Percentiles rank a stretch among this genome's conserved stretches.
Evolutionary conservation across 2,888 invertebrate species (phyloP).

Genomic region (Gerosis bhagava): DNA sequence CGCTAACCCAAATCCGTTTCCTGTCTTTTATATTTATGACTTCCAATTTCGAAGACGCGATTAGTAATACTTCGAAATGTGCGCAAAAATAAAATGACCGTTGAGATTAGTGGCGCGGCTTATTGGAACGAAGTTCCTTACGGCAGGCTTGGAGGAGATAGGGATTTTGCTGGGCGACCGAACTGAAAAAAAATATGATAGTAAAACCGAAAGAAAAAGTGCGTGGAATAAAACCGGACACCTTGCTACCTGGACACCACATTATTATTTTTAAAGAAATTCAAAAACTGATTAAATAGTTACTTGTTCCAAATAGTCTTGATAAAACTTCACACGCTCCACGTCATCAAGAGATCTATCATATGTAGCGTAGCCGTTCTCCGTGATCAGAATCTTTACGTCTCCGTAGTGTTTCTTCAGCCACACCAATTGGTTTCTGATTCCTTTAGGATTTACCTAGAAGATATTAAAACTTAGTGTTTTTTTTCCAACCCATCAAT

Average conservation of each 20-base stretch:
- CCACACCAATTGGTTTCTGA: background rate
- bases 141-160: too few species aligned
- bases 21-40: slow-evolving; percentile 41
- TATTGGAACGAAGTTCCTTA: too few species aligned
- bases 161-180: too few species aligned
- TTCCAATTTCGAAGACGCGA: slow-evolving; percentile 35
- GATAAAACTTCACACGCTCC: slow-evolving; percentile 1
- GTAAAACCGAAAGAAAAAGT: too few species aligned
- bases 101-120: too few species aligned
- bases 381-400: slow-evolving; percentile 7
- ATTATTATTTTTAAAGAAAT: too few species aligned
- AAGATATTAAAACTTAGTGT: background rate
- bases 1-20: slow-evolving; percentile 46
- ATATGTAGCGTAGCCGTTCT: slow-evolving; percentile 1
- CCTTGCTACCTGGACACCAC: too few species aligned
- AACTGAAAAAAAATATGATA: too few species aligned
- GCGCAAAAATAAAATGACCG: too few species aligned
- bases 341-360: background rate
- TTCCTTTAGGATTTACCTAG: slow-evolving; percentile 6
- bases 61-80: slow-evolving; percentile 12
- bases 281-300: too few species aligned
- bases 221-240: too few species aligned
- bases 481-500: too few species aligned
- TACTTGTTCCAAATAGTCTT: slow-evolving; percentile 14
- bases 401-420: slow-evolving; percentile 12